phyloP scores from a whole-genome alignment of 2,888 invertebrate species.

The Volucella inflata region DNA sequence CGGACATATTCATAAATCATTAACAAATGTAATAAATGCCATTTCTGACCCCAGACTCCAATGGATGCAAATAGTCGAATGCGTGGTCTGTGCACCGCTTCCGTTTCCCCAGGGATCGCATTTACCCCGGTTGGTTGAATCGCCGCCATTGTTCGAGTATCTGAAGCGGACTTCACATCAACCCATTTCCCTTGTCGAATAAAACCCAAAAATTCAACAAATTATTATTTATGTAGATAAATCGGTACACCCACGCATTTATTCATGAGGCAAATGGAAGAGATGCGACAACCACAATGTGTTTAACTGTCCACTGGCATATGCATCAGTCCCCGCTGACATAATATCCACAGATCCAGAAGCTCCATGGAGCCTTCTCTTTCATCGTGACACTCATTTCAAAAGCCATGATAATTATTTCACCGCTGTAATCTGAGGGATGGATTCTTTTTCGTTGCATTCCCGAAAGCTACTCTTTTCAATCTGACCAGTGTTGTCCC shows the following conservation, averaged over 20 bases:
- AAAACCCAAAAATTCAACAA: constrained; percentile 35
- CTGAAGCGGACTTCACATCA: constrained; percentile 2
- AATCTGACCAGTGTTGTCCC: neutral
- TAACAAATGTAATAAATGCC: constrained; percentile 71
- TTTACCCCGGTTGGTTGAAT: constrained; percentile 60
- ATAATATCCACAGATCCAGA: constrained; percentile 40
- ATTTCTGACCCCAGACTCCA: constrained; percentile 54
- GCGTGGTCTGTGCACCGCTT: constrained; percentile 57
- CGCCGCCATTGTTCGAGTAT: constrained; percentile 46
- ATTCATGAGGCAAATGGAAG: neutral
- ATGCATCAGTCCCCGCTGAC: constrained; percentile 55
- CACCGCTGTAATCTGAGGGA: constrained; percentile 69
- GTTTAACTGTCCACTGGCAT: constrained; percentile 31
- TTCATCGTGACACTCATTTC: constrained; percentile 47
- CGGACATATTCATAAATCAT: constrained; percentile 73
- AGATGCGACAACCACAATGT: constrained; percentile 42
- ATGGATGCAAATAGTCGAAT: constrained; percentile 31
- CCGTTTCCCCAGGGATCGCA: constrained; percentile 51
- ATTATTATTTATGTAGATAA: constrained; percentile 72
- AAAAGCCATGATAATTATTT: constrained; percentile 69
- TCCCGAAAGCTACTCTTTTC: constrained; percentile 25
- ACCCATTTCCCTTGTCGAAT: neutral
- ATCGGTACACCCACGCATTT: constrained; percentile 20
- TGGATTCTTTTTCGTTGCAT: constrained; percentile 46
- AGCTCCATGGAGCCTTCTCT: constrained; percentile 7